Percentiles rank a stretch among this genome's conserved stretches.
phyloP scores from a whole-genome alignment of 2,113 vertebrate species.

The Hemiscyllium ocellatum region DNA sequence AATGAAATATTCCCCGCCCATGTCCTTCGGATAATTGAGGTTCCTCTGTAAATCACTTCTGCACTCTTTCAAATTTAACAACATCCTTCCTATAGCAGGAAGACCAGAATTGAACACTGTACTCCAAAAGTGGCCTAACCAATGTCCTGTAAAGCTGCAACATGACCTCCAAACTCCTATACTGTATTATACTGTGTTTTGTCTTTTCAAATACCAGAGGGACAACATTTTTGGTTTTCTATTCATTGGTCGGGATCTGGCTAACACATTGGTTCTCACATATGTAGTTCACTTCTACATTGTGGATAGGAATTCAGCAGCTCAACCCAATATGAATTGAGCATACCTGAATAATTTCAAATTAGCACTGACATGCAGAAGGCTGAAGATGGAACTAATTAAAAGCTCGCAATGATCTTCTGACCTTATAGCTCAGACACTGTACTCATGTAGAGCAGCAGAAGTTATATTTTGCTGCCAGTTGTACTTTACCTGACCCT shows the following conservation, averaged over 20 bases:
- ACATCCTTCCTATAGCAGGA: too few species aligned
- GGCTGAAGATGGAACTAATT: background rate
- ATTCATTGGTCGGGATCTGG: background rate
- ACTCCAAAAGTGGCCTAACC: too few species aligned
- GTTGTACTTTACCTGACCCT: background rate
- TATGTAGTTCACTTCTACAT: background rate
- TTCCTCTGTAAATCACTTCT: too few species aligned
- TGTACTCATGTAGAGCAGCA: background rate
- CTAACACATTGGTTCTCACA: background rate
- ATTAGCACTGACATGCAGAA: background rate
- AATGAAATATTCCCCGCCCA: too few species aligned
- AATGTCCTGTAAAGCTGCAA: too few species aligned
- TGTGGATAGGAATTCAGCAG: background rate
- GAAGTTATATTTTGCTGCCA: background rate
- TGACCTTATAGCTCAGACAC: background rate
- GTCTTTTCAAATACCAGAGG: background rate
- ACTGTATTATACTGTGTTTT: background rate
- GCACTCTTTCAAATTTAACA: too few species aligned
- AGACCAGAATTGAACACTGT: too few species aligned
- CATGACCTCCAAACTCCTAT: too few species aligned
- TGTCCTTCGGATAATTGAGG: too few species aligned
- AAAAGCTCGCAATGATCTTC: background rate
- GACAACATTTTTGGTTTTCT: background rate
- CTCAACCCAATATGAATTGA: background rate
- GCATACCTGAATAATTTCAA: background rate